phyloP scores from a whole-genome alignment of 1,140 invertebrate species.

The Atta cephalotes region DNA sequence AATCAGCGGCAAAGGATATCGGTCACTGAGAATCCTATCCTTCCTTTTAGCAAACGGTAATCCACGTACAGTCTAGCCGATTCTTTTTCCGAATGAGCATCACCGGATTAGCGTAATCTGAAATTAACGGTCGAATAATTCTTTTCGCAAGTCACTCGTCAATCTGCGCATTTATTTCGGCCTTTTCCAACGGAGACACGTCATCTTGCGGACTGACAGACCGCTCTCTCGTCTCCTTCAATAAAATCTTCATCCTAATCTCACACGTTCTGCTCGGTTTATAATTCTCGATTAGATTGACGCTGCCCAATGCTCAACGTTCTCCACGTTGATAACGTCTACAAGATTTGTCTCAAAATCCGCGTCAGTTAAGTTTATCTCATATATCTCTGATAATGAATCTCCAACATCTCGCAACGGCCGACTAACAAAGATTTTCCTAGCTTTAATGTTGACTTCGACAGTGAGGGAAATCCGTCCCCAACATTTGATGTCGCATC shows the following conservation, averaged over 20 bases:
- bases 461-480: too few relatives aligned
- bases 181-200: neutral
- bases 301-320: neutral
- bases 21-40: neutral
- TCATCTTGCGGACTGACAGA: neutral
- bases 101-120: neutral
- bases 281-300: neutral
- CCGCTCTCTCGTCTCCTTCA: neutral
- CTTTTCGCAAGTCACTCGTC: neutral
- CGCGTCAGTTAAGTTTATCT: too few relatives aligned
- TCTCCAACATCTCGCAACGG: too few relatives aligned
- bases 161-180: neutral
- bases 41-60: neutral
- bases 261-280: neutral
- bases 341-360: too few relatives aligned
- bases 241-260: neutral
- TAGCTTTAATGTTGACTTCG: too few relatives aligned
- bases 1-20: neutral
- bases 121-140: neutral
- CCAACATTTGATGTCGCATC: too few relatives aligned
- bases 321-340: too few relatives aligned
- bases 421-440: too few relatives aligned
- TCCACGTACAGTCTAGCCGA: neutral
- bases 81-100: neutral
- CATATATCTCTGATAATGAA: too few relatives aligned